These are phyloP conservation scores for Electrophaes corylata DNA, from an alignment of 2,888 invertebrate genomes.

Conservation along the genomic window DNA sequence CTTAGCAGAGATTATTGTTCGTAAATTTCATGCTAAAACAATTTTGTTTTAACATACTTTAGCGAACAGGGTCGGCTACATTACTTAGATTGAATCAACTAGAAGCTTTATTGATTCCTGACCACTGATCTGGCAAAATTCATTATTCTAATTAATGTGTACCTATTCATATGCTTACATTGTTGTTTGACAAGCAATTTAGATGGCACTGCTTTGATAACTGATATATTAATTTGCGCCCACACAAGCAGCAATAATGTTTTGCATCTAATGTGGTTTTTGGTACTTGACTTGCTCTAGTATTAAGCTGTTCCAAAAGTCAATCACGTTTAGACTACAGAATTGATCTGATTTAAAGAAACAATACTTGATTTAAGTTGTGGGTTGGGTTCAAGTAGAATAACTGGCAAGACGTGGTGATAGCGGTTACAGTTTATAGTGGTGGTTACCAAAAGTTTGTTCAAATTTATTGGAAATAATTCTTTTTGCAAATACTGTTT, in stretches of 20 bases:
- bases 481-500: too few relatives aligned
- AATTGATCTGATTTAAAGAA: too few relatives aligned
- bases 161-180: constrained; percentile 28
- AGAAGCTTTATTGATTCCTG: constrained; percentile 64
- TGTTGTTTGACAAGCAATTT: constrained; percentile 33
- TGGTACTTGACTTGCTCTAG: constrained; percentile 6
- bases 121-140: constrained; percentile 53
- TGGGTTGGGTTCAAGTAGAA: too few relatives aligned
- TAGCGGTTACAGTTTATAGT: too few relatives aligned
- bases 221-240: constrained; percentile 4
- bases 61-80: too few relatives aligned
- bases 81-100: constrained; percentile 64
- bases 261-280: constrained; percentile 3
- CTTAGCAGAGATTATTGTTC: background rate
- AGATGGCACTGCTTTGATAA: constrained; percentile 22
- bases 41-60: too few relatives aligned
- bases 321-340: background rate
- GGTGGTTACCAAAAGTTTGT: too few relatives aligned
- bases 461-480: too few relatives aligned
- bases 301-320: background rate
- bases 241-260: constrained; percentile 6
- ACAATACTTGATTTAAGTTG: too few relatives aligned
- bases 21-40: background rate
- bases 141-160: constrained; percentile 65
- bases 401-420: too few relatives aligned